Percentiles rank a stretch among this genome's conserved stretches.
These are phyloP conservation scores for Nerophis lumbriciformis DNA, from an alignment of 2,113 vertebrate genomes.

Conservation along the genomic window DNA sequence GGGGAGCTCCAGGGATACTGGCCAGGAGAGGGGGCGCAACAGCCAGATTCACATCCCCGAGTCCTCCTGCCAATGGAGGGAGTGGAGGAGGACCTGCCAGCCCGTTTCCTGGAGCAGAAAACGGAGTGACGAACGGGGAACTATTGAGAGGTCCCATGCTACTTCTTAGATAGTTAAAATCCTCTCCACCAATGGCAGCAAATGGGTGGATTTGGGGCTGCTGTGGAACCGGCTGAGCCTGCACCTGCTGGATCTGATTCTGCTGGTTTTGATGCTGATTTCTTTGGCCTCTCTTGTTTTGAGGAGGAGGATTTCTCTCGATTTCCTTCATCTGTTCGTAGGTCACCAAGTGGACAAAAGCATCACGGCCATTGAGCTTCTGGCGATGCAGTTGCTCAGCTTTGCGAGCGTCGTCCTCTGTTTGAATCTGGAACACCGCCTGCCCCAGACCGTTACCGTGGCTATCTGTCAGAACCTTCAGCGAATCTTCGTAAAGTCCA, in stretches of 20 bases:
- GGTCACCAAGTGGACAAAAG: slow-evolving; percentile 88
- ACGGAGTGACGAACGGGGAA: slow-evolving; percentile 84
- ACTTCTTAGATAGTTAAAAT: slow-evolving; percentile 84
- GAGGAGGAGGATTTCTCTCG: slow-evolving; percentile 88
- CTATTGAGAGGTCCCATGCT: slow-evolving; percentile 81
- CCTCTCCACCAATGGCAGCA: slow-evolving; percentile 75
- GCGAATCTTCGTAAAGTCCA: slow-evolving; percentile 84
- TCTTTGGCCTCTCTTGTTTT: slow-evolving; percentile 85
- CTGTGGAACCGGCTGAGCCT: slow-evolving; percentile 37
- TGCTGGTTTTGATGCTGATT: slow-evolving; percentile 50
- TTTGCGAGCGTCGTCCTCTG: slow-evolving; percentile 92
- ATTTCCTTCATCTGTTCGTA: slow-evolving; percentile 93
- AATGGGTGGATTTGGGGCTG: slow-evolving; percentile 68
- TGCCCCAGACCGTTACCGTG: slow-evolving; percentile 94
- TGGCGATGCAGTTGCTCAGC: slow-evolving; percentile 93
- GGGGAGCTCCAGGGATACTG: slow-evolving; percentile 79
- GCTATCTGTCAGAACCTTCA: slow-evolving; percentile 88
- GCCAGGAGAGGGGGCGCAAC: slow-evolving; percentile 76
- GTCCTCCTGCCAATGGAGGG: slow-evolving; percentile 81
- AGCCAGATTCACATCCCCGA: slow-evolving; percentile 79
- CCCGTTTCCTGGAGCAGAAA: slow-evolving; percentile 80
- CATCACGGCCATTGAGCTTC: slow-evolving; percentile 94
- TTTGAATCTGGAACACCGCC: slow-evolving; percentile 89
- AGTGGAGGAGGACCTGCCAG: slow-evolving; percentile 85
- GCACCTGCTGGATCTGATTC: slow-evolving; percentile 56